Conservation (phyloP, 2,888 invertebrate species). For the Seira musarum region DNA sequence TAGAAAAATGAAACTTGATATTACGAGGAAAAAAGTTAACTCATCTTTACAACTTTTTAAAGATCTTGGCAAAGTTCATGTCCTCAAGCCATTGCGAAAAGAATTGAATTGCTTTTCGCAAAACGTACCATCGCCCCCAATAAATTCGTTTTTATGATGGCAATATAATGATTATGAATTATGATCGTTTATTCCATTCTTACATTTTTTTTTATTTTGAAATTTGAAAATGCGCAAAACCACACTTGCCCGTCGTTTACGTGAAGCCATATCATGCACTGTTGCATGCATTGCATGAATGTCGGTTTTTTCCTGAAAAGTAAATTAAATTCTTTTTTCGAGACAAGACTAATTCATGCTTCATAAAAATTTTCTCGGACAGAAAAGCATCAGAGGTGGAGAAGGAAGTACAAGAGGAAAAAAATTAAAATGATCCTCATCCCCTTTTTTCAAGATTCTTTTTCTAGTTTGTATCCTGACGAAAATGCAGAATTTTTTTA, state of each 20-base stretch:
- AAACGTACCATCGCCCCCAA: too few species aligned
- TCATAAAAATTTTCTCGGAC: constrained; percentile 12
- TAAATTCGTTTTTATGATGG: background rate
- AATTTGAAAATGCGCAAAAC: constrained; percentile 1
- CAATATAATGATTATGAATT: constrained; percentile 1
- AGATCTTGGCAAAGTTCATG: constrained; percentile 60
- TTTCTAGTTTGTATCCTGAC: background rate
- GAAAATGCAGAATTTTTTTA: constrained; percentile 3
- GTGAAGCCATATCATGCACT: constrained; percentile 6
- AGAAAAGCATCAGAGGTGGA: constrained; percentile 8
- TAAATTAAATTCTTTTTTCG: background rate
- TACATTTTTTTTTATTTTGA: background rate
- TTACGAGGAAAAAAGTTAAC: constrained; percentile 26
- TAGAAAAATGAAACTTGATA: constrained; percentile 48
- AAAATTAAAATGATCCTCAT: constrained; percentile 20
- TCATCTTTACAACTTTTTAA: constrained; percentile 16
- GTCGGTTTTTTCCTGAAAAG: background rate
- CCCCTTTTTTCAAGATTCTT: constrained; percentile 11
- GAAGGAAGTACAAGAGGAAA: constrained; percentile 36
- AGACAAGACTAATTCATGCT: background rate
- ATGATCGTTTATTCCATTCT: background rate
- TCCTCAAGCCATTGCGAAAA: constrained; percentile 24
- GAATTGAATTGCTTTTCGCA: background rate
- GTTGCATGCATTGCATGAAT: too few species aligned
- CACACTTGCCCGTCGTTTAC: background rate